A percentile compares a stretch with the other conserved stretches of the same genome.
phyloP scores from a whole-genome alignment of 2,888 invertebrate genomes.

The Agriopis marginaria region DNA sequence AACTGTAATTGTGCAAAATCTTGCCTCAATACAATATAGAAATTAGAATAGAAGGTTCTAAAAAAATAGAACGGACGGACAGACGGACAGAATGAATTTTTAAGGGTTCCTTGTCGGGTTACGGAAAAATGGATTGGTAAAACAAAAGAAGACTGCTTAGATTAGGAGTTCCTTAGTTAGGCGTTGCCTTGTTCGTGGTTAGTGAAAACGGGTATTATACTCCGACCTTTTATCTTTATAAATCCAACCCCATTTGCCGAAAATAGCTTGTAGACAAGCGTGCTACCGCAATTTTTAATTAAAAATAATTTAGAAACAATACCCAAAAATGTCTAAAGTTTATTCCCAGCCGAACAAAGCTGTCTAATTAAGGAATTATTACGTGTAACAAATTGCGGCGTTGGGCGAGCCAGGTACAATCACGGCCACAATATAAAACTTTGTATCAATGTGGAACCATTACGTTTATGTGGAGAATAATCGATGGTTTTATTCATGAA shows the following conservation, averaged over 20 bases:
- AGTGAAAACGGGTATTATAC: not conserved
- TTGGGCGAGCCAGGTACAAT: slow-evolving; percentile 22
- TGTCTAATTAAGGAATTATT: slow-evolving; percentile 44
- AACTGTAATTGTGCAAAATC: too few relatives aligned
- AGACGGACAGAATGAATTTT: too few relatives aligned
- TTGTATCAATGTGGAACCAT: slow-evolving; percentile 6
- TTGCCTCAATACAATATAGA: too few relatives aligned
- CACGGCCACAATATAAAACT: slow-evolving; percentile 17
- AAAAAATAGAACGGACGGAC: too few relatives aligned
- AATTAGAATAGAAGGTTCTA: too few relatives aligned
- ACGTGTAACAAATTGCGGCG: slow-evolving; percentile 36
- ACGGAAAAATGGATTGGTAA: too few relatives aligned
- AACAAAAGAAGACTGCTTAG: too few relatives aligned
- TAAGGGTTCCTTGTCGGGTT: too few relatives aligned
- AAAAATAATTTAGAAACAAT: slow-evolving; percentile 42
- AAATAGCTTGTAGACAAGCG: slow-evolving; percentile 25
- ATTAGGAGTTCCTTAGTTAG: too few relatives aligned
- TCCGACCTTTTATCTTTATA: slow-evolving; percentile 15
- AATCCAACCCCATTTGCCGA: slow-evolving; percentile 14
- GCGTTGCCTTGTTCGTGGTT: not conserved
- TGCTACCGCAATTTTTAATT: slow-evolving; percentile 34
- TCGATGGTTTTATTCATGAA: not conserved
- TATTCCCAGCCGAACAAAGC: slow-evolving; percentile 38
- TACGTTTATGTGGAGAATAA: not conserved
- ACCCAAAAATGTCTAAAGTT: slow-evolving; percentile 38